Percentiles rank a stretch among this genome's conserved stretches.
Evolutionary conservation across 1,140 invertebrate genomes (phyloP).

Genomic region (Neodiprion fabricii): DNA sequence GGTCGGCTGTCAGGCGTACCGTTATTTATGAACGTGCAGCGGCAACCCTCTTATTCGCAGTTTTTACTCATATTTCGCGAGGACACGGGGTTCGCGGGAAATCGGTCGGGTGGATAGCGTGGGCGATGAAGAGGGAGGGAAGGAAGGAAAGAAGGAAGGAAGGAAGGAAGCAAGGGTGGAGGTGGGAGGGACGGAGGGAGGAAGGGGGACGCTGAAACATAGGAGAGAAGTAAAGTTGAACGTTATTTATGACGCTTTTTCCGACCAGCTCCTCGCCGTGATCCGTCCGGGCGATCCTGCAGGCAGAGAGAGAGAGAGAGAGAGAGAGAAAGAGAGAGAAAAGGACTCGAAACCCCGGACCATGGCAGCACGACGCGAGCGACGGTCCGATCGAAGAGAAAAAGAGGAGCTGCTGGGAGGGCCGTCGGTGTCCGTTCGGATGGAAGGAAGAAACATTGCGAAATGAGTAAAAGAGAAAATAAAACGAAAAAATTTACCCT

Average conservation of each 20-base stretch:
- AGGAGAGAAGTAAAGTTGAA: conserved; percentile 42
- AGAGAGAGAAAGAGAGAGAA: not conserved
- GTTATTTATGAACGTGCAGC: conserved; percentile 53
- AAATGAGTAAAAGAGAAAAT: too few relatives aligned
- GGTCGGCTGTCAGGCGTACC: conserved; percentile 45
- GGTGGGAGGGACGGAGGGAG: not conserved
- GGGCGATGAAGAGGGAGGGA: conserved; percentile 31
- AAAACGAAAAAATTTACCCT: too few relatives aligned
- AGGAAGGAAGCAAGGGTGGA: conserved; percentile 29
- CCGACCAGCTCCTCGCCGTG: conserved; percentile 29
- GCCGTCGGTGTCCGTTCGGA: too few relatives aligned
- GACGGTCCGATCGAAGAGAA: not conserved
- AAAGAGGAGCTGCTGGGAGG: too few relatives aligned
- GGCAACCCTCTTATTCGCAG: conserved; percentile 55
- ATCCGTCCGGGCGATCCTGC: not conserved
- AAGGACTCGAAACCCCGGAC: not conserved
- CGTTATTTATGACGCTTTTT: conserved; percentile 56
- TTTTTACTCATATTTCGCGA: conserved; percentile 55
- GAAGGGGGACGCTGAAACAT: conserved; percentile 25
- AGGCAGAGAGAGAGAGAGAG: not conserved
- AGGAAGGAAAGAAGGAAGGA: conserved; percentile 34
- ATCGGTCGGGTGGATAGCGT: conserved; percentile 31
- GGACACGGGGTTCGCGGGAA: conserved; percentile 20
- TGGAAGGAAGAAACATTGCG: too few relatives aligned
- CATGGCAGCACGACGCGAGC: not conserved